Evolutionary conservation across 2,888 invertebrate genomes (phyloP).

Genomic region (Lasioglossum marginatum): DNA sequence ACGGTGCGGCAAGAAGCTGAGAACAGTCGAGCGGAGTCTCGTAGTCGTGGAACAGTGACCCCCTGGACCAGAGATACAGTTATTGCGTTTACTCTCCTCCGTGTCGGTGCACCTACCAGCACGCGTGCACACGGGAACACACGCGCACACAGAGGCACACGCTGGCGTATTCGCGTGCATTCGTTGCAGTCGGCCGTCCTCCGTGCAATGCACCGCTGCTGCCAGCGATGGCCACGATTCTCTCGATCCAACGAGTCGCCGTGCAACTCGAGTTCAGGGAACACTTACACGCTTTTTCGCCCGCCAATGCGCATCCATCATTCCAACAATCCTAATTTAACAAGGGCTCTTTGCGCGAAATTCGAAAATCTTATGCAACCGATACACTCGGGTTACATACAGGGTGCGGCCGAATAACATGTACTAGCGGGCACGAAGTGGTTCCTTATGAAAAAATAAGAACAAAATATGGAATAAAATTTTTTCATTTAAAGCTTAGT

Average conservation of each 20-base stretch:
- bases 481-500: too few species aligned
- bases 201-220: constrained; percentile 63
- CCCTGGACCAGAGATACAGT: constrained; percentile 76
- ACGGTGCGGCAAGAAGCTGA: constrained; percentile 47
- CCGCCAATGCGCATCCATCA: neutral
- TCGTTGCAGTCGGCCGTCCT: constrained; percentile 60
- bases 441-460: too few species aligned
- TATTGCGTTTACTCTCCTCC: constrained; percentile 73
- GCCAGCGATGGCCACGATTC: constrained; percentile 52
- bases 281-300: neutral
- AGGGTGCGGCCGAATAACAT: too few species aligned
- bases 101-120: constrained; percentile 62
- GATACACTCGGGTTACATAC: too few species aligned
- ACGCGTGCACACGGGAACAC: constrained; percentile 25
- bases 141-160: neutral
- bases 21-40: constrained; percentile 59
- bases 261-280: neutral
- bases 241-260: constrained; percentile 11
- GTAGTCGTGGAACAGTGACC: constrained; percentile 73
- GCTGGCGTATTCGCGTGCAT: constrained; percentile 15
- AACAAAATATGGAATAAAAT: too few species aligned
- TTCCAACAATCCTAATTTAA: neutral
- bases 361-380: neutral
- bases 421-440: too few species aligned
- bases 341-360: neutral